Percentiles rank a stretch among this genome's conserved stretches.
Conservation (phyloP, 2,797 vertebrate genomes). For the Gephyroberyx darwinii region DNA sequence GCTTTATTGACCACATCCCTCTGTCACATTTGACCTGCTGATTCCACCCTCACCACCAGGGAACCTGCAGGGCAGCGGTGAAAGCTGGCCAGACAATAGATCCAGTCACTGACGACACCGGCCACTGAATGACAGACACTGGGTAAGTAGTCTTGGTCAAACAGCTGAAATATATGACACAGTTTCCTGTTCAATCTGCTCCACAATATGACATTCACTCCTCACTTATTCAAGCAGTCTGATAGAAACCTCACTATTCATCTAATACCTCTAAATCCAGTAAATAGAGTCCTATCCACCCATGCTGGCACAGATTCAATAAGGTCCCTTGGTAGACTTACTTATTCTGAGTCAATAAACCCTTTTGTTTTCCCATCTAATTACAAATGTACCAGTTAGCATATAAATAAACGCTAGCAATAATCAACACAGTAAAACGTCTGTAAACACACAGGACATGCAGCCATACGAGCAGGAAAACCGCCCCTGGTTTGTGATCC, state of each 20-base stretch:
- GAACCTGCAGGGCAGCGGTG: background rate
- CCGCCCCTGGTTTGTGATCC: constrained; percentile 12
- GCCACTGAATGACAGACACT: background rate
- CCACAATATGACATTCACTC: background rate
- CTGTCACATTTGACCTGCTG: constrained; percentile 16
- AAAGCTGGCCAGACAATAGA: constrained; percentile 10
- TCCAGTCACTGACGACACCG: constrained; percentile 2
- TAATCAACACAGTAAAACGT: background rate
- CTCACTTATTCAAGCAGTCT: background rate
- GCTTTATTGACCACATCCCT: constrained; percentile 14
- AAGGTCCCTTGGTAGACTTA: background rate
- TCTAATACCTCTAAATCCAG: background rate
- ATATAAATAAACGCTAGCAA: constrained; percentile 40
- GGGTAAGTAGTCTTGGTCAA: background rate
- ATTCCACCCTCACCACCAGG: constrained; percentile 1
- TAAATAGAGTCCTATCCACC: background rate
- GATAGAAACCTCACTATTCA: background rate
- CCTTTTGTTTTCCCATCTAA: constrained; percentile 33
- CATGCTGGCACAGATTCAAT: background rate
- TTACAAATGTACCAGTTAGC: constrained; percentile 29
- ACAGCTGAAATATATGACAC: background rate
- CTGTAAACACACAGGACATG: constrained; percentile 30
- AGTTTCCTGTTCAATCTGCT: background rate
- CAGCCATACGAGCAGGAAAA: constrained; percentile 24
- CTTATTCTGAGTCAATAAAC: constrained; percentile 17